phyloP scores from a whole-genome alignment of 1,140 invertebrate species.

The Phymorhynchus buccinoides region DNA sequence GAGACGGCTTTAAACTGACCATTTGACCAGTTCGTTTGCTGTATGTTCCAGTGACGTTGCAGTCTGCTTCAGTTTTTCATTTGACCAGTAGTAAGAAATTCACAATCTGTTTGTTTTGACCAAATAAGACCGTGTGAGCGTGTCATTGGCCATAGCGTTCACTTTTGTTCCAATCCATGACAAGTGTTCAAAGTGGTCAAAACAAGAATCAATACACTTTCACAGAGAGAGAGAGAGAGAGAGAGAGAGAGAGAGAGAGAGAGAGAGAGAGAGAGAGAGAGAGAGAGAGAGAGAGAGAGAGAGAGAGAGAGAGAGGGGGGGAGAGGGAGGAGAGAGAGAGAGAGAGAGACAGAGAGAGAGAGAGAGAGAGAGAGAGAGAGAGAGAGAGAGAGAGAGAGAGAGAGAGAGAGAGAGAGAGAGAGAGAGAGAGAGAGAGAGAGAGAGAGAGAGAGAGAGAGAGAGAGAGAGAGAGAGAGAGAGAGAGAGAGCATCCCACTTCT shows the following conservation, averaged over 20 bases:
- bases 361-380: background rate
- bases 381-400: background rate
- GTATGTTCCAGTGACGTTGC: too few species aligned
- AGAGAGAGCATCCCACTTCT: too few species aligned
- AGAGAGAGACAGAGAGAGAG: slow-evolving; percentile 11
- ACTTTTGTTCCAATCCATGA: background rate
- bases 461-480: too few species aligned
- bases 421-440: too few species aligned
- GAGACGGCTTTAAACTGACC: too few species aligned
- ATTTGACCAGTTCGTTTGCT: too few species aligned
- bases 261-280: background rate
- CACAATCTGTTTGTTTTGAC: too few species aligned
- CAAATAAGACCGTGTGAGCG: too few species aligned
- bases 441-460: too few species aligned
- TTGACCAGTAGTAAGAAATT: too few species aligned
- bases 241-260: background rate
- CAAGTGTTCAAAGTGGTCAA: background rate
- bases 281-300: background rate
- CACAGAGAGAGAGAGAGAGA: background rate
- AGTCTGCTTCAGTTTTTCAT: background rate
- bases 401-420: too few species aligned
- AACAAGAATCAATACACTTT: too few species aligned
- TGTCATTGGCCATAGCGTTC: background rate
- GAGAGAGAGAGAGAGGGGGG: background rate
- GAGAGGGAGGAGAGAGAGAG: background rate